phyloP scores from a whole-genome alignment of 1,140 invertebrate species.

The Sycobia sp. region DNA sequence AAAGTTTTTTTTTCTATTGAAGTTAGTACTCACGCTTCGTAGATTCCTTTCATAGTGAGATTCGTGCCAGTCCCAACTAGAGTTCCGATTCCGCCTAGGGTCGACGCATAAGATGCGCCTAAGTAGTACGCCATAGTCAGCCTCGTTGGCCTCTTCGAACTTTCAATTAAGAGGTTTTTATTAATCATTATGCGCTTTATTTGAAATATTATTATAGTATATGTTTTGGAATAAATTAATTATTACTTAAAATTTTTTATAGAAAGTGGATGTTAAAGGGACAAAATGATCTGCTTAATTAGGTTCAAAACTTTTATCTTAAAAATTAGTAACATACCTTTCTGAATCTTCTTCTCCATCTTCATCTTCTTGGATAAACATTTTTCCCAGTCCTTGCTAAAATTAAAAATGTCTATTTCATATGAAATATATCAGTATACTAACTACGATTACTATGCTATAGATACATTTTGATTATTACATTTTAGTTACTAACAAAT shows the following conservation, averaged over 20 bases:
- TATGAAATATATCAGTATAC: too few relatives aligned
- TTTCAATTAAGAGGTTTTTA: conserved; percentile 21
- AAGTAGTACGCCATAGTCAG: conserved; percentile 63
- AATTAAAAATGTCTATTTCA: conserved; percentile 29
- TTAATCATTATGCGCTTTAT: background rate
- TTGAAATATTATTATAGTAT: background rate
- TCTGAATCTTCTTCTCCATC: conserved; percentile 24
- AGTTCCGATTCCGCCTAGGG: conserved; percentile 73
- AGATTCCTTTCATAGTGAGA: conserved; percentile 69
- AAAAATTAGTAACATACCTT: conserved; percentile 20
- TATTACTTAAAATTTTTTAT: background rate
- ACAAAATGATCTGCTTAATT: background rate
- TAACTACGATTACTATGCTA: background rate
- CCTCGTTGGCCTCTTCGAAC: conserved; percentile 53
- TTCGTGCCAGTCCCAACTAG: conserved; percentile 75
- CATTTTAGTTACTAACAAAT: too few relatives aligned
- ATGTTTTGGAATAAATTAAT: too few relatives aligned
- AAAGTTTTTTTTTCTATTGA: too few relatives aligned
- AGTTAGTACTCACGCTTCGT: conserved; percentile 63
- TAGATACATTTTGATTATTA: too few relatives aligned
- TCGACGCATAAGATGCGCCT: conserved; percentile 69
- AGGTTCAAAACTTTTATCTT: too few relatives aligned
- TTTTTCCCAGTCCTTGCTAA: conserved; percentile 59
- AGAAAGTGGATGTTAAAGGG: background rate
- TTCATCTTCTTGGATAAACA: conserved; percentile 47